Evolutionary conservation across 2,888 invertebrate species (phyloP), one percentile per base, ranked within the genome.

Genomic region (Venusia cambrica): DNA sequence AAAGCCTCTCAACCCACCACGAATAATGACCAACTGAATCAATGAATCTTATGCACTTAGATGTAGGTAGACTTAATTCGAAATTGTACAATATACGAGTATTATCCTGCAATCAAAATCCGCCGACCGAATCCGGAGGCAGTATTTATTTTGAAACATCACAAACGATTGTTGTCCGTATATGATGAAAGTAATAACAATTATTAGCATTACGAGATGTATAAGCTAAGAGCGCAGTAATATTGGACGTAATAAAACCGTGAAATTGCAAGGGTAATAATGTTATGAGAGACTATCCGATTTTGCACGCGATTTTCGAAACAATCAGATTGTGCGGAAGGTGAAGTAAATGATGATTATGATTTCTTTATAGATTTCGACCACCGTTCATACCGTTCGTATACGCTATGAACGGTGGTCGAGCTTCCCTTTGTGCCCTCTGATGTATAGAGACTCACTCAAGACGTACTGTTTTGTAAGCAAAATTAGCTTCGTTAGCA

Each of bases 231-330:
- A 52, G 53, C 51, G 41, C 56, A 48, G 48, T 44, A 53, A 55
- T 56, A 57, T 54, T 51, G 45, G 40, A 50, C 30, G 57, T 45
- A 50, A 57, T 60, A 62, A 61, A 57, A 52, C 62, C 60, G 62
- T 62, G 62, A 63, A 68, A 68, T 64, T 54, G 50, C 45, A 42
- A 45, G 21, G 46, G 40, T 49, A 44, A 41, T 54, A 53, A 34
- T 31, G 24, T 10, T 27, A n/a, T 12, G 5, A 27, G 20, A 4
- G 17, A 27, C 26, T 16, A 22, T 10, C 16, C 12, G 10, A 28
- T 15, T 3, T 17, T 6, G 7, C 8, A 9, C 2, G 7, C 7
- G 17, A 9, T 9, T 9, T 8, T 5, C 1, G 19, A 2, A 9
- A 4, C 9, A 17, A 18, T 8, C 13, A 12, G n/a, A 20, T 14